These are phyloP conservation scores for Elymnias hypermnestra DNA, from an alignment of 1,140 invertebrate genomes.

Conservation along the genomic window DNA sequence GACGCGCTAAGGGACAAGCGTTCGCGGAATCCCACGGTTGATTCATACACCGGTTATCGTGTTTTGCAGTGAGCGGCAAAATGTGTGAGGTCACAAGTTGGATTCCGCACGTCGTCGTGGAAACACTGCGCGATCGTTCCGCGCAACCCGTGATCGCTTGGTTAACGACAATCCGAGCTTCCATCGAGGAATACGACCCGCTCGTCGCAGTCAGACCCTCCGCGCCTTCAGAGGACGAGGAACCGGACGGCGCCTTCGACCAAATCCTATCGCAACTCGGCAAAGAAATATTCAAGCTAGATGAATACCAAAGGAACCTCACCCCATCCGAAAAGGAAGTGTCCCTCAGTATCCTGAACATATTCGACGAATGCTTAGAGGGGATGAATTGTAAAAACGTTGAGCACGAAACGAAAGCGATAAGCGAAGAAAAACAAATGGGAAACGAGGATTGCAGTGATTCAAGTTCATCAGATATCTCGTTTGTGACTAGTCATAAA, in stretches of 20 bases:
- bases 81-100: constrained; percentile 70
- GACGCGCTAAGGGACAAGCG: constrained; percentile 42
- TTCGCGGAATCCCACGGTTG: constrained; percentile 65
- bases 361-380: constrained; percentile 67
- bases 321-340: constrained; percentile 47
- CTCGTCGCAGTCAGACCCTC: constrained; percentile 35
- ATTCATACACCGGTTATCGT: constrained; percentile 72
- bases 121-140: constrained; percentile 56
- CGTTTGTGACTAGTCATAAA: constrained; percentile 42
- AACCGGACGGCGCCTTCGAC: constrained; percentile 63
- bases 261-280: constrained; percentile 68
- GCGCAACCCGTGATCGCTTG: constrained; percentile 57
- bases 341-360: constrained; percentile 61
- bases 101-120: constrained; percentile 61
- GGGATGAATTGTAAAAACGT: constrained; percentile 35
- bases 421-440: constrained; percentile 25
- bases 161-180: constrained; percentile 50
- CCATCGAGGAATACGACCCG: constrained; percentile 70
- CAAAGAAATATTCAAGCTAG: constrained; percentile 67
- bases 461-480: constrained; percentile 40
- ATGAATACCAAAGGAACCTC: constrained; percentile 63
- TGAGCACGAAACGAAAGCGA: constrained; percentile 29
- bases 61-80: constrained; percentile 39
- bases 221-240: constrained; percentile 28
- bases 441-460: constrained; percentile 41